phyloP scores from a whole-genome alignment of 2,113 vertebrate genomes.

The Montifringilla adamsi region DNA sequence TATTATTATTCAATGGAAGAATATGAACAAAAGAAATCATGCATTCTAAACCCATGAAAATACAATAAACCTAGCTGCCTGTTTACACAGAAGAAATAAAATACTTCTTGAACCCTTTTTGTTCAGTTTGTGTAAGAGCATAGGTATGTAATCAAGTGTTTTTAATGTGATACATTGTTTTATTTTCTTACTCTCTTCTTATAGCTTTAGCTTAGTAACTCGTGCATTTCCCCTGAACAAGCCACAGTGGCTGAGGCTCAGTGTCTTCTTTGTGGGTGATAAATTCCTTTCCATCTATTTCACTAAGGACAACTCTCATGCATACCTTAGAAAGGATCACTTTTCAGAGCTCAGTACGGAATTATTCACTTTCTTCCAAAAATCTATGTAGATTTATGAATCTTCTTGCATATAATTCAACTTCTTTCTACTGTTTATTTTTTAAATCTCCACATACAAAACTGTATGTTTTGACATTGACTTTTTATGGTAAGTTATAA shows the following conservation, averaged over 20 bases:
- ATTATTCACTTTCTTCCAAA: not conserved
- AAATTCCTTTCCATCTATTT: not conserved
- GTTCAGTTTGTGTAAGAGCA: constrained; percentile 30
- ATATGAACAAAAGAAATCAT: not conserved
- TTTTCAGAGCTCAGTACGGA: not conserved
- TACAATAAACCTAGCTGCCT: not conserved
- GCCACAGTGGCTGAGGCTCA: not conserved
- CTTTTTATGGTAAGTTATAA: not conserved
- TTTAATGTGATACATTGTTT: constrained; percentile 50
- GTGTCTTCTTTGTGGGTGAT: constrained; percentile 13
- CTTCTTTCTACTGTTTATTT: not conserved
- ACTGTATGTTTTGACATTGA: not conserved
- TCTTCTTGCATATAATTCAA: not conserved
- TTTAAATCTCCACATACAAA: not conserved
- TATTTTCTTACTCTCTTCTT: constrained; percentile 50
- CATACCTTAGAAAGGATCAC: not conserved
- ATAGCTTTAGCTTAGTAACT: constrained; percentile 12
- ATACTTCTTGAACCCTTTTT: constrained; percentile 43
- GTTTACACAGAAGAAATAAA: constrained; percentile 42
- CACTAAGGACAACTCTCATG: not conserved
- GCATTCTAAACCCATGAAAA: constrained; percentile 27
- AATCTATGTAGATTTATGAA: not conserved
- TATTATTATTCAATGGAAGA: not conserved
- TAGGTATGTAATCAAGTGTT: constrained; percentile 47
- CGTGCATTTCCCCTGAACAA: constrained; percentile 38